phyloP scores from a whole-genome alignment of 2,888 invertebrate genomes.

The Drepanosiphum platanoidis region DNA sequence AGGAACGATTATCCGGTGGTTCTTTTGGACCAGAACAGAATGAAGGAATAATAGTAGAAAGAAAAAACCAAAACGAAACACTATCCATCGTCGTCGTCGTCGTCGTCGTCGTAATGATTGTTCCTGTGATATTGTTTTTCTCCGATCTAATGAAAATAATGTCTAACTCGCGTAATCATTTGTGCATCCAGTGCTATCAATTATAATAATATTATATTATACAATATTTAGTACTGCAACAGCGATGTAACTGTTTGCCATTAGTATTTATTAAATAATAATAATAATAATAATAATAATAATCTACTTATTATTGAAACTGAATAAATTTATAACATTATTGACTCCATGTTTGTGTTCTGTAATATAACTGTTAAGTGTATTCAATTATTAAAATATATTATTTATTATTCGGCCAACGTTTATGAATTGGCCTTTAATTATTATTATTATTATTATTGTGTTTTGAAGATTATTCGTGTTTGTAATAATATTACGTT shows the following conservation, averaged over 20 bases:
- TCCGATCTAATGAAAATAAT: not conserved
- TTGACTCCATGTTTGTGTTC: constrained; percentile 20
- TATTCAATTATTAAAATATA: not conserved
- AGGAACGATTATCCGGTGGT: constrained; percentile 50
- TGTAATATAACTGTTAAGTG: not conserved
- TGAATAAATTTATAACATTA: not conserved
- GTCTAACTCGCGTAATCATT: not conserved
- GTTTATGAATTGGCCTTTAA: not conserved
- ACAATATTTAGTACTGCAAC: not conserved
- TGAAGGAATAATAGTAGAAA: not conserved
- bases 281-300: not conserved
- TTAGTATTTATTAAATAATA: not conserved
- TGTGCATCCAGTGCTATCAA: not conserved
- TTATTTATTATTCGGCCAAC: not conserved
- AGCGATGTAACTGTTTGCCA: not conserved
- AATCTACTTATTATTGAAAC: not conserved
- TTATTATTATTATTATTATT: not conserved
- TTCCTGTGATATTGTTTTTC: constrained; percentile 38
- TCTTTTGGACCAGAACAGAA: constrained; percentile 19
- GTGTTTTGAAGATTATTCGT: not conserved
- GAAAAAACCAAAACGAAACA: too few relatives aligned
- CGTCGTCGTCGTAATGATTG: not conserved
- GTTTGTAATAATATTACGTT: not conserved
- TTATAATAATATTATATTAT: not conserved
- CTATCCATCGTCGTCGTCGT: too few relatives aligned